These are phyloP conservation scores for Lissocephala sabroskyi DNA, from an alignment of 2,888 invertebrate species.

Conservation along the genomic window DNA sequence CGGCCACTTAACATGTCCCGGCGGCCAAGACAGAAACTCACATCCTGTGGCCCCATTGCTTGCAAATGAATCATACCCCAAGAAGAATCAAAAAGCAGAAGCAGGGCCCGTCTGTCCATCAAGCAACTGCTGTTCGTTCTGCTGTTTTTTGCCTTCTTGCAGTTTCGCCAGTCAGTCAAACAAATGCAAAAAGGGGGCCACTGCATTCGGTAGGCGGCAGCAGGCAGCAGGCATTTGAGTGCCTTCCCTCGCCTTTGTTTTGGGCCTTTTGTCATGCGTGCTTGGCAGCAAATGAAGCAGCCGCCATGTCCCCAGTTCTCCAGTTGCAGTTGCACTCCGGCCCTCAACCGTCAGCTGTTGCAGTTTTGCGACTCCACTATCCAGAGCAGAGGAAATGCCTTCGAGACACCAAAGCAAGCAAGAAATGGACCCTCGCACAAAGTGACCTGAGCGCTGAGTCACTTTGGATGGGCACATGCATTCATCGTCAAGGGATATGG, in stretches of 20 bases:
- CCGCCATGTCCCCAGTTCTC: constrained; percentile 12
- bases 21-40: constrained; percentile 24
- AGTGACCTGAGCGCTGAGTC: too few species aligned
- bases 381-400: too few species aligned
- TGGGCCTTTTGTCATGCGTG: constrained; percentile 55
- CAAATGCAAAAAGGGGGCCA: constrained; percentile 43
- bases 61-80: too few species aligned
- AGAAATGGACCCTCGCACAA: too few species aligned
- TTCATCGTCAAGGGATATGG: too few species aligned
- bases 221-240: constrained; percentile 31
- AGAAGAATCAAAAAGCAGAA: neutral
- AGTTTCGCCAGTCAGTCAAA: constrained; percentile 1
- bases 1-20: constrained; percentile 1
- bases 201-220: constrained; percentile 12
- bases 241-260: constrained; percentile 9
- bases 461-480: too few species aligned
- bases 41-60: too few species aligned
- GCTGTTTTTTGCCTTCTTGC: constrained; percentile 19
- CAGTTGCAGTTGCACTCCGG: neutral
- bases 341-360: constrained; percentile 48
- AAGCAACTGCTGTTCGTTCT: constrained; percentile 57
- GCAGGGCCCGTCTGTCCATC: constrained; percentile 24
- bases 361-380: neutral
- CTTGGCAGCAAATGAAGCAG: constrained; percentile 67
- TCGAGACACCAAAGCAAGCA: too few species aligned